Conservation (phyloP, 2,113 vertebrate species). For the Microtus montanus region DNA sequence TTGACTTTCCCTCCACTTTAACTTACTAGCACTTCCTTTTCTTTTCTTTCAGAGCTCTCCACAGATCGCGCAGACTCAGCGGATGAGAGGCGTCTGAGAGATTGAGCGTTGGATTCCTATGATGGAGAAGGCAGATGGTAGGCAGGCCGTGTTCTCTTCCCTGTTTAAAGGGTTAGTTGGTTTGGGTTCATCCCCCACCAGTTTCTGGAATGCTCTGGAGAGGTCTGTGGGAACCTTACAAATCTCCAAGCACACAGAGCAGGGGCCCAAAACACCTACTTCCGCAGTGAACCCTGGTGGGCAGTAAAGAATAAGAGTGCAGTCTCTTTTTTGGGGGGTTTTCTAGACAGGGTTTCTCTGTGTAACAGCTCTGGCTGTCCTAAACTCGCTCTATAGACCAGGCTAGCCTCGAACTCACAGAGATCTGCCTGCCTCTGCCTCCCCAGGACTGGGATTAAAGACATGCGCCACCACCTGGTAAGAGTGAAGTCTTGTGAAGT, state of each 20-base stretch:
- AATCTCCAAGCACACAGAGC: neutral
- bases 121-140: slow-evolving; percentile 97
- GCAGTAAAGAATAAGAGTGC: neutral
- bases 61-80: neutral
- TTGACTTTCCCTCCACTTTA: neutral
- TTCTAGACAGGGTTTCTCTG: neutral
- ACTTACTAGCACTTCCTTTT: neutral
- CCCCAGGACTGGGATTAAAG: neutral
- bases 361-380: neutral
- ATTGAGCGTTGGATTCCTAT: neutral
- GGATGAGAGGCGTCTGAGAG: slow-evolving; percentile 79
- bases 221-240: neutral
- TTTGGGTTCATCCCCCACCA: neutral
- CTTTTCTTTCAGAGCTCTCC: slow-evolving; percentile 59
- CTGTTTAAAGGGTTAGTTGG: neutral
- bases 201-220: neutral
- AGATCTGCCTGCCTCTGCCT: neutral
- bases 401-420: neutral
- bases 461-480: neutral
- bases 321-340: too few relatives aligned
- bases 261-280: neutral
- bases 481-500: neutral
- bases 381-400: neutral
- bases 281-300: neutral
- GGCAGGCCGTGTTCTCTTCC: slow-evolving; percentile 61